Percentiles rank a stretch among this genome's conserved stretches.
Conservation (phyloP, 2,888 invertebrate species). For the Orchesellides sinensis region DNA sequence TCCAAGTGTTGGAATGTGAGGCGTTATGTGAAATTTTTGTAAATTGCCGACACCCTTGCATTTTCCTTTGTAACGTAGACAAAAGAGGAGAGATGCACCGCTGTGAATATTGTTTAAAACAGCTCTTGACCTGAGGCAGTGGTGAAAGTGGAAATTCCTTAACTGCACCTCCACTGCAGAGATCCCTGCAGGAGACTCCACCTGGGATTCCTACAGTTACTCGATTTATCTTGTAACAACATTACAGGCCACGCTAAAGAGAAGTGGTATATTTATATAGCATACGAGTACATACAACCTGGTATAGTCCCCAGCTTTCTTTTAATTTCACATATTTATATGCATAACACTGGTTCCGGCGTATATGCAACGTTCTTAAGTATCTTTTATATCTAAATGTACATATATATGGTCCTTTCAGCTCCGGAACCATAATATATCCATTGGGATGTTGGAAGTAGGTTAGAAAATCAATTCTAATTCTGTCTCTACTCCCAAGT, state of each 20-base stretch:
- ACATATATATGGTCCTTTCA: no score
- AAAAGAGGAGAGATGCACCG: constrained; percentile 38
- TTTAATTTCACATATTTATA: no score
- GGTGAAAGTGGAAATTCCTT: constrained; percentile 8
- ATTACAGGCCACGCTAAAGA: not conserved
- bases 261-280: no score
- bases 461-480: no score
- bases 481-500: no score
- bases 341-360: no score
- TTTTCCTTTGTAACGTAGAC: not conserved
- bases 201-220: constrained; percentile 18
- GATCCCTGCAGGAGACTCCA: constrained; percentile 38
- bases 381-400: no score
- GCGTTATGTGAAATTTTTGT: constrained; percentile 20
- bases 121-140: constrained; percentile 55
- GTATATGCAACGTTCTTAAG: no score
- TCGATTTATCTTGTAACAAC: not conserved
- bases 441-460: no score
- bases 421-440: no score
- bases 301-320: no score
- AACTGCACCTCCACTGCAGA: constrained; percentile 62
- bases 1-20: not conserved
- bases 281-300: no score
- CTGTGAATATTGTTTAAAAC: constrained; percentile 58
- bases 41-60: not conserved